phyloP scores from a whole-genome alignment of 2,888 invertebrate genomes.

The Trissolcus japonicus region DNA sequence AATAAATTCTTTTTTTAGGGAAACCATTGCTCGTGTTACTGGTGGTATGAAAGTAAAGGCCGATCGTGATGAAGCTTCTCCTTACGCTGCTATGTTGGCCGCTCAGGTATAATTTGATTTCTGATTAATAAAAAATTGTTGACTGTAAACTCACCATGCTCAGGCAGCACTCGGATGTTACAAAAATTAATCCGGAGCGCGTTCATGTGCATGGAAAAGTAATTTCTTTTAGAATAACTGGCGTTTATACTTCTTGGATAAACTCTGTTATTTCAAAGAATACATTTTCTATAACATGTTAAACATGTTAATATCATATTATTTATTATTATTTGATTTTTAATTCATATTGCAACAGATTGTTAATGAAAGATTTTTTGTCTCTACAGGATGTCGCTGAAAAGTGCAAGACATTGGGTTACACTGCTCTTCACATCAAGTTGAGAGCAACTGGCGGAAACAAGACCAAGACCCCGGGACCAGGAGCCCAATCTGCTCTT shows the following conservation, averaged over 20 bases:
- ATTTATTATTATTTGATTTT: too few species aligned
- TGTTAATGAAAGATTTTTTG: conserved; percentile 9
- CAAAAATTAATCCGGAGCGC: conserved; percentile 57
- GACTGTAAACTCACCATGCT: conserved; percentile 59
- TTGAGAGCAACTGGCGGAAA: conserved; percentile 99
- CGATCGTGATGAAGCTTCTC: conserved; percentile 99
- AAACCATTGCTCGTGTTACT: conserved; percentile 96
- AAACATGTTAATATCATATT: not conserved
- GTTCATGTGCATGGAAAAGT: conserved; percentile 69
- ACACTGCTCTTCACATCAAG: conserved; percentile 98
- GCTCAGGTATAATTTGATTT: conserved; percentile 85
- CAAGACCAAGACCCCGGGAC: conserved; percentile 98
- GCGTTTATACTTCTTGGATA: not conserved
- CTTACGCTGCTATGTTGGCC: conserved; percentile 99
- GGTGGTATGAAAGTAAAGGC: conserved; percentile 99
- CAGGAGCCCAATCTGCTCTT: conserved; percentile 98
- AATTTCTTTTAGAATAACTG: conserved; percentile 40
- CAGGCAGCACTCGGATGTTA: conserved; percentile 66
- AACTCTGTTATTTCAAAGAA: conserved; percentile 16
- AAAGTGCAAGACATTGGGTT: conserved; percentile 97
- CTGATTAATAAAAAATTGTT: conserved; percentile 2
- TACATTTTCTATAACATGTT: conserved; percentile 25
- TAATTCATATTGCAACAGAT: not conserved
- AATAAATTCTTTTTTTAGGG: conserved; percentile 76
- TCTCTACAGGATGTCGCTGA: conserved; percentile 94